phyloP scores from a whole-genome alignment of 2,888 invertebrate genomes.

The Bembecia ichneumoniformis region DNA sequence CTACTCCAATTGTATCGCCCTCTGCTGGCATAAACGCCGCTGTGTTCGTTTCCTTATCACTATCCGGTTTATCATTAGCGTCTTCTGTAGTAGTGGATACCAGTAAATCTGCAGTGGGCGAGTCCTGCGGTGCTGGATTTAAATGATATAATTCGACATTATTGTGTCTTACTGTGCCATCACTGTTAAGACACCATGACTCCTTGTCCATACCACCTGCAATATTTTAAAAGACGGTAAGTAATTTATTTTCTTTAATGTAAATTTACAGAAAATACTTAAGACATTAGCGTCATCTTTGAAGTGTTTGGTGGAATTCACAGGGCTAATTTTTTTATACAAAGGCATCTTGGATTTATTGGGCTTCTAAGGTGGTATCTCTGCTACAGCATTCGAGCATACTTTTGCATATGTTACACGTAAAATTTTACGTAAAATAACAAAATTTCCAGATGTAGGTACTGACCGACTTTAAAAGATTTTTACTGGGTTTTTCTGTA shows the following conservation, averaged over 20 bases:
- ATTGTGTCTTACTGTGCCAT: slow-evolving; percentile 88
- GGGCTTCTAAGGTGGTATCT: no score
- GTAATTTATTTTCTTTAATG: neutral
- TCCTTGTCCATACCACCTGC: slow-evolving; percentile 87
- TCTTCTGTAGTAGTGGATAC: slow-evolving; percentile 47
- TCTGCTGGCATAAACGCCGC: slow-evolving; percentile 79
- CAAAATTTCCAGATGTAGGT: no score
- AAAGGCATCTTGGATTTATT: no score
- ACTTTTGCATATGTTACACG: no score
- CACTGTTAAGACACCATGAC: slow-evolving; percentile 94
- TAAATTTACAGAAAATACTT: no score
- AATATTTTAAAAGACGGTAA: slow-evolving; percentile 14
- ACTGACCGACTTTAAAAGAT: no score
- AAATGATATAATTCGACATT: slow-evolving; percentile 83
- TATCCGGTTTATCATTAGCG: slow-evolving; percentile 36
- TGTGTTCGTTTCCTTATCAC: slow-evolving; percentile 27
- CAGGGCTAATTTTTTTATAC: no score
- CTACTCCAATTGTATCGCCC: slow-evolving; percentile 94
- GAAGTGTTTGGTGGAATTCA: no score
- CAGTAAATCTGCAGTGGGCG: slow-evolving; percentile 55
- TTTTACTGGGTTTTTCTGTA: no score
- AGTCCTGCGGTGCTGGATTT: slow-evolving; percentile 51
- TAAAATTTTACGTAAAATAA: no score
- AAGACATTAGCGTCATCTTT: no score
- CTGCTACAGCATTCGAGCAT: no score